phyloP scores from a whole-genome alignment of 2,888 invertebrate genomes.

The Mythimna albipuncta region DNA sequence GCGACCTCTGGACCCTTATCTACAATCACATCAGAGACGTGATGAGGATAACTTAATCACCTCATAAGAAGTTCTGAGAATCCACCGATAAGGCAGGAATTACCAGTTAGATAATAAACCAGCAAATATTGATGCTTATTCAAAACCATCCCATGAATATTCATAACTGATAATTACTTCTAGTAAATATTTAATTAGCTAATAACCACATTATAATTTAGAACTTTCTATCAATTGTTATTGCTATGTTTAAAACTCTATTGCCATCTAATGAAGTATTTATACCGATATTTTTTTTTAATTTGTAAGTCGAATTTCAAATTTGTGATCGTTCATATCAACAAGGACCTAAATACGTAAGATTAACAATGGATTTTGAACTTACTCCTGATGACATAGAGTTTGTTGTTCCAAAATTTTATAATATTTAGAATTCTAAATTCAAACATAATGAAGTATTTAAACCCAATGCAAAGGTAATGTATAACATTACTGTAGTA shows the following conservation, averaged over 20 bases:
- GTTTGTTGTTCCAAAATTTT: not conserved
- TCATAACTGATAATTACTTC: conserved; percentile 2
- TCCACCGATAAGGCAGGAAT: conserved; percentile 12
- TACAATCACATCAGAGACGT: not conserved
- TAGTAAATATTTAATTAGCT: conserved; percentile 14
- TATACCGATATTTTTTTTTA: not conserved
- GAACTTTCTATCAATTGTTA: conserved; percentile 26
- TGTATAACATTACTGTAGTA: conserved; percentile 14
- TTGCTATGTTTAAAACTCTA: conserved; percentile 17
- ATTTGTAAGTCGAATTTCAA: not conserved
- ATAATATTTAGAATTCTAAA: not conserved
- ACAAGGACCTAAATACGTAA: no score
- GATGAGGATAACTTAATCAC: not conserved
- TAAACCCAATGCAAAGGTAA: conserved; percentile 4
- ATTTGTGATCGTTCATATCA: no score
- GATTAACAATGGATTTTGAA: not conserved
- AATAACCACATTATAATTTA: conserved; percentile 12
- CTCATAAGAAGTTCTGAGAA: conserved; percentile 24
- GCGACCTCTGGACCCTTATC: not conserved
- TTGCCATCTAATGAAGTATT: conserved; percentile 28
- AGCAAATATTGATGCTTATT: conserved; percentile 23
- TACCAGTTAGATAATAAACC: not conserved
- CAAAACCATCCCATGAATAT: conserved; percentile 23
- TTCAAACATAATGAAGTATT: conserved; percentile 27
- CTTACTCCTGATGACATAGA: not conserved